Evolutionary conservation across 2,113 vertebrate genomes (phyloP).

Genomic region (Tor tambroides): DNA sequence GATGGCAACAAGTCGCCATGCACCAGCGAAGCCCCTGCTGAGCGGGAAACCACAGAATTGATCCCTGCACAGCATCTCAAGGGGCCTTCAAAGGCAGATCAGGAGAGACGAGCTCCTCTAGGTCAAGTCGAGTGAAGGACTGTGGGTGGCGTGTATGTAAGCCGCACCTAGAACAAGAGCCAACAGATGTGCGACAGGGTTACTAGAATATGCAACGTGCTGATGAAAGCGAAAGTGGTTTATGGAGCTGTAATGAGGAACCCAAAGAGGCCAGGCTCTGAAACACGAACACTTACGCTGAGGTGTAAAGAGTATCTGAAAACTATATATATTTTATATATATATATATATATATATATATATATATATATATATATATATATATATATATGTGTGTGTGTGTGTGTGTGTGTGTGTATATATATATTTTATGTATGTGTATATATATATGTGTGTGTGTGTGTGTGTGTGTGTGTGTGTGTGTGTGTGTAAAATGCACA

Average conservation of each 20-base stretch:
- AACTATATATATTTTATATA: too few species aligned
- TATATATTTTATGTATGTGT: too few species aligned
- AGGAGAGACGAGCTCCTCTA: neutral
- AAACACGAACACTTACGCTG: too few species aligned
- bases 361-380: too few species aligned
- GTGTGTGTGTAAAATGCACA: too few species aligned
- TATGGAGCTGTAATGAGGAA: neutral
- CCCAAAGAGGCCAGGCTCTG: neutral
- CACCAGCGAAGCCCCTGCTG: conserved; percentile 19
- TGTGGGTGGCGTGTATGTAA: conserved; percentile 32
- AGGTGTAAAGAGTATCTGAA: too few species aligned
- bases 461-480: too few species aligned
- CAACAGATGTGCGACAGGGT: conserved; percentile 30
- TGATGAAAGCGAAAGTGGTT: neutral
- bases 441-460: too few species aligned
- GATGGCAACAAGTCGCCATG: conserved; percentile 23
- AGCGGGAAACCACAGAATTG: conserved; percentile 33
- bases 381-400: too few species aligned
- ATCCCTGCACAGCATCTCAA: conserved; percentile 25
- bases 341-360: too few species aligned
- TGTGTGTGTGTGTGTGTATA: too few species aligned
- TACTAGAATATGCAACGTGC: neutral
- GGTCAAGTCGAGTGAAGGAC: conserved; percentile 33
- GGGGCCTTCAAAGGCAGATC: neutral
- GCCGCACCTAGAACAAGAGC: conserved; percentile 12